A percentile compares a stretch with the other conserved stretches of the same genome.
phyloP scores from a whole-genome alignment of 2,113 vertebrate species.

The Artemisiospiza belli region DNA sequence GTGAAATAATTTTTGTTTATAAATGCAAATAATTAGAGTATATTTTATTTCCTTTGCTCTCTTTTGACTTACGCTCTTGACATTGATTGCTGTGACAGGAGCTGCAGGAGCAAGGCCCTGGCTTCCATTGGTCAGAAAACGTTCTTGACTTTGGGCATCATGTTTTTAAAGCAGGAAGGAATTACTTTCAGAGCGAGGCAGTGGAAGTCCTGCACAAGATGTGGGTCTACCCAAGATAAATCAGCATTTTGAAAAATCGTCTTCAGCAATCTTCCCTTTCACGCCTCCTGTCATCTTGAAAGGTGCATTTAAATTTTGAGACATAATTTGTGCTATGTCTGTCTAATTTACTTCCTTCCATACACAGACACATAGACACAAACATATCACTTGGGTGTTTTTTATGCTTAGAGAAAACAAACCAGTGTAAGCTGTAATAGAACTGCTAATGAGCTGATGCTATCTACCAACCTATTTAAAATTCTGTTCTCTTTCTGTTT shows the following conservation, averaged over 20 bases:
- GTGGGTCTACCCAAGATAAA: neutral
- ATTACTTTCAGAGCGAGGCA: neutral
- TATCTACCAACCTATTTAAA: slow-evolving; percentile 70
- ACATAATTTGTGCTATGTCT: slow-evolving; percentile 40
- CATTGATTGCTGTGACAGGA: neutral
- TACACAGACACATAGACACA: slow-evolving; percentile 32
- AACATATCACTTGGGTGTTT: slow-evolving; percentile 3
- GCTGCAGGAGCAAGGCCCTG: neutral
- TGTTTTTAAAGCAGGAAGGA: neutral
- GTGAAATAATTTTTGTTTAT: neutral
- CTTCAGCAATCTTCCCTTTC: neutral
- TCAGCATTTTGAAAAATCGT: neutral
- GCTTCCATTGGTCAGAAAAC: neutral
- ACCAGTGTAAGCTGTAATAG: slow-evolving; percentile 60
- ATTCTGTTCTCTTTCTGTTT: slow-evolving; percentile 66
- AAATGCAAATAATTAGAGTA: neutral
- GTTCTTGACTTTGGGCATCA: neutral
- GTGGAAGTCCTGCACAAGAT: neutral
- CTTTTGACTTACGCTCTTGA: neutral
- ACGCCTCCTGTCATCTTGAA: neutral
- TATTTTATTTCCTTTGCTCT: neutral
- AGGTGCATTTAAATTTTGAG: slow-evolving; percentile 16
- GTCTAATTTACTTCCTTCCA: slow-evolving; percentile 59
- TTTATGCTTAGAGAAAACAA: slow-evolving; percentile 49
- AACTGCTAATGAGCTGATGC: slow-evolving; percentile 74